Percentiles rank a stretch among this genome's conserved stretches.
These are phyloP conservation scores for Sitodiplosis mosellana DNA, from an alignment of 1,140 invertebrate genomes.

Conservation along the genomic window DNA sequence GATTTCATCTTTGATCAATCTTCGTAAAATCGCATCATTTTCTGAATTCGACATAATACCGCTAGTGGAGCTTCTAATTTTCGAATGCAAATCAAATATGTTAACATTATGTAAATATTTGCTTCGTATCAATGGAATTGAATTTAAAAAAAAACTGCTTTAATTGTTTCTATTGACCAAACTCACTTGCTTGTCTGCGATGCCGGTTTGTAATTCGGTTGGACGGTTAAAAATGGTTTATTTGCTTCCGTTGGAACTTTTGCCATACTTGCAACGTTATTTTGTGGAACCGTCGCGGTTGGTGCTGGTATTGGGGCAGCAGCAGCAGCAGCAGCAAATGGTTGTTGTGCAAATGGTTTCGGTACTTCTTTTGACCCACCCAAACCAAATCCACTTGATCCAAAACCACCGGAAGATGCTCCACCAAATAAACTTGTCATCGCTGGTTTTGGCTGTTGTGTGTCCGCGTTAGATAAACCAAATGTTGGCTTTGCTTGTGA, in stretches of 20 bases:
- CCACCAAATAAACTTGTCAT: no score
- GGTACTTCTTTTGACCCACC: neutral
- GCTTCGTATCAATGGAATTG: no score
- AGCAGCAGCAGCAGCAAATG: neutral
- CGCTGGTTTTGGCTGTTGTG: no score
- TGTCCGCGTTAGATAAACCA: no score
- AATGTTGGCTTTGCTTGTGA: neutral
- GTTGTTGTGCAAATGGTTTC: neutral
- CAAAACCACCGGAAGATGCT: neutral
- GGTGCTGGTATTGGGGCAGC: conserved; percentile 1
- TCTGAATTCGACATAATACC: neutral
- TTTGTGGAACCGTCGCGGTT: conserved; percentile 4
- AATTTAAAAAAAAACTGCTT: no score
- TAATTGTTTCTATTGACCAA: no score
- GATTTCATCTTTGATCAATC: conserved; percentile 31
- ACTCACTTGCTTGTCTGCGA: no score
- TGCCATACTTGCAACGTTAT: neutral
- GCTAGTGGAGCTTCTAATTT: no score
- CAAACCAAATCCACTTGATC: neutral
- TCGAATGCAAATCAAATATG: no score
- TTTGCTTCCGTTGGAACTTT: neutral
- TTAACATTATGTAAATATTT: no score
- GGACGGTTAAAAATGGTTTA: conserved; percentile 1
- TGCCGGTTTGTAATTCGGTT: conserved; percentile 5
- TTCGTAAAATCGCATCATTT: conserved; percentile 10